These are phyloP conservation scores for Lamellibrachia satsuma DNA, from an alignment of 2,888 invertebrate species.

Conservation along the genomic window DNA sequence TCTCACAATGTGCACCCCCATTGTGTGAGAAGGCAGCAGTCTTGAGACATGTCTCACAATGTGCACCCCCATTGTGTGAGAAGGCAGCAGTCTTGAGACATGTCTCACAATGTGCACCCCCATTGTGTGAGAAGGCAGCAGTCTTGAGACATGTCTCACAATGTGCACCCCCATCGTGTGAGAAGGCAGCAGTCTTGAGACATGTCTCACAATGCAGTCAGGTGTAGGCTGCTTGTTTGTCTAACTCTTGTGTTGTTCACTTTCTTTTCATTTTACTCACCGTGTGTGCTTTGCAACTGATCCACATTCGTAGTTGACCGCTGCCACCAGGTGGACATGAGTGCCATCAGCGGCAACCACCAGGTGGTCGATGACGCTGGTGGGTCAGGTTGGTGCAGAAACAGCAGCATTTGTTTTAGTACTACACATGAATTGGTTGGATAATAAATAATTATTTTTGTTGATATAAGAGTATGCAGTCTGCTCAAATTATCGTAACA, in stretches of 20 bases:
- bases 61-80: no score
- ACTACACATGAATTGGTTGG: not conserved
- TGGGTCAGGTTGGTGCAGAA: conserved; percentile 17
- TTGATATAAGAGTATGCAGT: no score
- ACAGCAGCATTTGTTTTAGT: not conserved
- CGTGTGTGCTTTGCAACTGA: not conserved
- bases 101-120: no score
- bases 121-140: no score
- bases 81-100: no score
- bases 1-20: no score
- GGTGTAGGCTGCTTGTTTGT: not conserved
- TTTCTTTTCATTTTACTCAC: conserved; percentile 17
- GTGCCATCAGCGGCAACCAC: not conserved
- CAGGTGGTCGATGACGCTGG: not conserved
- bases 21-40: no score
- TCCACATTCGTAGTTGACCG: not conserved
- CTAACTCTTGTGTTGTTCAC: not conserved
- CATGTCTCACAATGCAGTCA: not conserved
- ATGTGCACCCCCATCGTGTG: no score
- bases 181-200: not conserved
- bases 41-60: no score
- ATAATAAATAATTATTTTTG: not conserved
- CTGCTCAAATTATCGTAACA: no score
- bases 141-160: no score
- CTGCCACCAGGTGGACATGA: not conserved